phyloP scores from a whole-genome alignment of 2,113 vertebrate genomes.

The Triplophysa rosa region DNA sequence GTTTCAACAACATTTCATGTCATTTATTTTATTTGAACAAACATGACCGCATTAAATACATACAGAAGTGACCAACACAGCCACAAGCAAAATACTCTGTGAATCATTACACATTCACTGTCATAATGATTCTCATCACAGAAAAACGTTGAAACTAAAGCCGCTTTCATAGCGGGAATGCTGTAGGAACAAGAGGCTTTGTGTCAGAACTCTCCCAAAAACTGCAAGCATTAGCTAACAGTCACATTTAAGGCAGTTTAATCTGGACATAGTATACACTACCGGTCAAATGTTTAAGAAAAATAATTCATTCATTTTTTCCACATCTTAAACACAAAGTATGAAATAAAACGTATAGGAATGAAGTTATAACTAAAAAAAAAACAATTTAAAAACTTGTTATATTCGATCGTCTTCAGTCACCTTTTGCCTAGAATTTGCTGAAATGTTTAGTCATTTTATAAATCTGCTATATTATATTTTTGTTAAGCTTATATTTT shows the following conservation, averaged over 20 bases:
- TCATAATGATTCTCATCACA: conserved; percentile 12
- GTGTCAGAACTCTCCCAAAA: conserved; percentile 11
- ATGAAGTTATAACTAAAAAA: no score
- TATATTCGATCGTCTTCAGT: no score
- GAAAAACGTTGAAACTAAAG: conserved; percentile 5
- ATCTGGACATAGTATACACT: neutral
- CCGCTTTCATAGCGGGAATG: neutral
- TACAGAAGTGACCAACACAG: neutral
- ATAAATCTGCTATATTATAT: no score
- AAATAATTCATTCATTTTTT: no score
- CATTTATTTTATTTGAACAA: neutral
- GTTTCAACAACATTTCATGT: neutral
- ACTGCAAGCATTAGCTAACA: neutral
- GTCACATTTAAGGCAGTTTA: neutral
- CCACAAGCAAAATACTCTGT: neutral
- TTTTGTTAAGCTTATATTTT: no score
- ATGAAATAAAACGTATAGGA: no score
- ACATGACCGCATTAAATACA: neutral
- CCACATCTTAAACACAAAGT: no score
- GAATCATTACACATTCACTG: neutral
- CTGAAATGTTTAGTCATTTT: no score
- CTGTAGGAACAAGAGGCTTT: conserved; percentile 11
- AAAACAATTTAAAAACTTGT: no score
- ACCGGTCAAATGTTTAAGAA: no score
- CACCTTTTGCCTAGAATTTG: no score